Evolutionary conservation across 2,113 vertebrate genomes (phyloP), one percentile per base, ranked within the genome.

Genomic region (Neodon shergylaensis): DNA sequence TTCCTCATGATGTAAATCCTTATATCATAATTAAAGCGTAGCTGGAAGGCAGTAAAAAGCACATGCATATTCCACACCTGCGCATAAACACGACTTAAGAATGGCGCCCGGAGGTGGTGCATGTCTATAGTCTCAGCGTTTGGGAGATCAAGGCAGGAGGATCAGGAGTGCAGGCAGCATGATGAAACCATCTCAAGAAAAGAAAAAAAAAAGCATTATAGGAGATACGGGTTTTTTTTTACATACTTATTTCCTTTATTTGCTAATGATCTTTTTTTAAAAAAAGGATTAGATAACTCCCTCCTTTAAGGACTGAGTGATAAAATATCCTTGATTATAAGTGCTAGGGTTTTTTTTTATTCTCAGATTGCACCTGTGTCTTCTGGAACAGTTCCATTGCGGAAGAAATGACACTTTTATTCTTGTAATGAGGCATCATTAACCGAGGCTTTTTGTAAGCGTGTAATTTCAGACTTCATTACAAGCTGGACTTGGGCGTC

Each of bases 401-500:
- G 49, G 92, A 44, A 97, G 94, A 97, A 95, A 89, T 95, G 3
- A 93, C 95, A 94, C 95, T 88, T 96, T 88, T 26, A 28, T 90
- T 89, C 78, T 94, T 97, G 97, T 97, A 97, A 95, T 28, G 65
- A 96, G 86, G 94, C 6, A 39, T 83, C 84, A 92, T 97, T 97
- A 97, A 90, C 78, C 61, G 91, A 84, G 61, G 78, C 82, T 54
- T 84, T 95, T 96, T 96, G 89, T 98, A 83, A 74, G 95, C 93
- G 10, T 78, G 88, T 95, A 95, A 95, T 95, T 98, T 97, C 93
- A 97, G 28, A 96, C 78, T 79, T 42, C 97, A 96, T 95, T 98
- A 92, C 39, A 54, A 65, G 44, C 61, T 8, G 33, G 87, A 54
- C 86, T 63, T 84, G 81, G 81, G 81, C 42, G 47, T 81, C 39